Percentiles rank a stretch among this genome's conserved stretches.
Evolutionary conservation across 2,797 vertebrate species (phyloP).

Genomic region (Acipenser transmontanus): DNA sequence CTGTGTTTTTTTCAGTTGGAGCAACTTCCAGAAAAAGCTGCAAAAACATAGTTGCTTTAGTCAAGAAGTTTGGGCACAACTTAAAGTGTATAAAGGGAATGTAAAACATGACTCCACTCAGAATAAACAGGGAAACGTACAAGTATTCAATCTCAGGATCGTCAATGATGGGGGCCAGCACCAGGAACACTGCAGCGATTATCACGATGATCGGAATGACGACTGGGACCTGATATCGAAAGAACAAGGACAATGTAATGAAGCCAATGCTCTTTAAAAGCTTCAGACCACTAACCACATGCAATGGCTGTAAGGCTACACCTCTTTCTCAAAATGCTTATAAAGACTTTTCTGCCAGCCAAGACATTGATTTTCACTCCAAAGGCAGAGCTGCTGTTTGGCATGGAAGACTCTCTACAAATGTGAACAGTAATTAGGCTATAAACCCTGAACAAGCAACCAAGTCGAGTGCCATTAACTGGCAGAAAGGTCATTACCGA

Average conservation of each 20-base stretch:
- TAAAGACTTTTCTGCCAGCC: background rate
- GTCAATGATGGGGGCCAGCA: slow-evolving; percentile 74
- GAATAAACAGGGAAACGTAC: slow-evolving; percentile 68
- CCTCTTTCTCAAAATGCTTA: slow-evolving; percentile 9
- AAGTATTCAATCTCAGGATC: slow-evolving; percentile 75
- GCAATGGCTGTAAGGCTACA: background rate
- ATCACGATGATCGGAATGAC: slow-evolving; percentile 69
- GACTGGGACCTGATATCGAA: slow-evolving; percentile 67
- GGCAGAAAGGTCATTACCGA: too few species aligned
- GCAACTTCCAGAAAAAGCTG: slow-evolving; percentile 81
- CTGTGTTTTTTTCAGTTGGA: slow-evolving; percentile 57
- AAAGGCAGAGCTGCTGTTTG: background rate
- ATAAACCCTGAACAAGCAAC: too few species aligned
- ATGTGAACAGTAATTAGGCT: too few species aligned
- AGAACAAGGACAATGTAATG: slow-evolving; percentile 20
- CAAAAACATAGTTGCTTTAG: slow-evolving; percentile 64
- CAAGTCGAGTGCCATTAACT: too few species aligned
- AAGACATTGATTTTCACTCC: background rate
- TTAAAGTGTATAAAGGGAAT: slow-evolving; percentile 73
- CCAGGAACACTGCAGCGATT: slow-evolving; percentile 67
- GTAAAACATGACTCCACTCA: slow-evolving; percentile 73
- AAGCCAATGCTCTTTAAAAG: slow-evolving; percentile 6
- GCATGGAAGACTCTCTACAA: background rate
- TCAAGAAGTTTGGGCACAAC: slow-evolving; percentile 57
- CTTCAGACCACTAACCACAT: background rate